These are phyloP conservation scores for Pachydiplax longipennis DNA, from an alignment of 2,888 invertebrate genomes.

Conservation along the genomic window DNA sequence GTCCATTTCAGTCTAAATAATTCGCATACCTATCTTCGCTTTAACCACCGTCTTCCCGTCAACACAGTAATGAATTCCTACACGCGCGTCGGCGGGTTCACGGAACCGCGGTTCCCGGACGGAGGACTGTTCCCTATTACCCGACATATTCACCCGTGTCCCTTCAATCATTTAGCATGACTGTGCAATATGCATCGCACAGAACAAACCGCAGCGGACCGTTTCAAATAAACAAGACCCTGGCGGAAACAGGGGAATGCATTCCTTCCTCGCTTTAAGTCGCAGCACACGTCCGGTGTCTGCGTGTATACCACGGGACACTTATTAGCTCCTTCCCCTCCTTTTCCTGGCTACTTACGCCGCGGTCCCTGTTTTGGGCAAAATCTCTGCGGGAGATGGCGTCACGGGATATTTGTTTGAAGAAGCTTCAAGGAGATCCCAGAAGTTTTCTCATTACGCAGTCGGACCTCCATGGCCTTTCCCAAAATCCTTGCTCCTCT, in stretches of 20 bases:
- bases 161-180: slow-evolving; percentile 17
- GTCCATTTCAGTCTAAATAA: slow-evolving; percentile 5
- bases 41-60: not conserved
- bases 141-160: slow-evolving; percentile 2
- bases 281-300: not conserved
- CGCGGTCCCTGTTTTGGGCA: slow-evolving; percentile 4
- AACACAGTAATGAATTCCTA: slow-evolving; percentile 8
- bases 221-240: not conserved
- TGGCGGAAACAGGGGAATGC: not conserved
- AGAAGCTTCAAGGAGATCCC: slow-evolving; percentile 32
- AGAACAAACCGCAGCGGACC: not conserved
- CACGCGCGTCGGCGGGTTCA: not conserved
- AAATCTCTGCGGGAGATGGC: not conserved
- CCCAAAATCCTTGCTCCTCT: not conserved
- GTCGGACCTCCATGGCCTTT: slow-evolving; percentile 9
- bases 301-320: not conserved
- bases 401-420: slow-evolving; percentile 45
- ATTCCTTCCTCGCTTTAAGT: not conserved
- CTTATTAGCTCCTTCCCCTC: not conserved
- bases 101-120: not conserved
- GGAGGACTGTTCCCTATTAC: not conserved
- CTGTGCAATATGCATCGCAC: slow-evolving; percentile 7
- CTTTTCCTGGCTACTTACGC: not conserved
- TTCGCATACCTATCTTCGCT: slow-evolving; percentile 15
- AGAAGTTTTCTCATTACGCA: slow-evolving; percentile 43